These are phyloP conservation scores for Onychorhynchus coronatus DNA, from an alignment of 2,113 vertebrate species.

Conservation along the genomic window DNA sequence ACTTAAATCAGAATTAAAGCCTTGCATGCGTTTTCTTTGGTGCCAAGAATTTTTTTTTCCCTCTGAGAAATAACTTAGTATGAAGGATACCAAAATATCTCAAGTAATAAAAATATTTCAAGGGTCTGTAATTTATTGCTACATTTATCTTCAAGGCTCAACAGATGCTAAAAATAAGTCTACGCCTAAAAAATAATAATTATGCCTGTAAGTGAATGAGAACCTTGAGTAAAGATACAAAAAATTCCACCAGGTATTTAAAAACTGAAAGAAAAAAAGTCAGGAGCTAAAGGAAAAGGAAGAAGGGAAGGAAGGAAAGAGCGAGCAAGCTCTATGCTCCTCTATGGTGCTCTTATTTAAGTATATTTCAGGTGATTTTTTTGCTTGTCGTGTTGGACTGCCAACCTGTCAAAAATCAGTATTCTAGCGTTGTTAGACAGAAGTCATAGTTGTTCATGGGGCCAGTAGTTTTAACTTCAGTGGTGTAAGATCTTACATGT, in stretches of 20 bases:
- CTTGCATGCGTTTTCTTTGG: neutral
- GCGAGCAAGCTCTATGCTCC: neutral
- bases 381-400: neutral
- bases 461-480: neutral
- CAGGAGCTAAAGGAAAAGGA: too few species aligned
- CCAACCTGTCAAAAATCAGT: neutral
- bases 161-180: neutral
- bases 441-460: neutral
- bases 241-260: neutral
- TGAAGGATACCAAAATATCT: slow-evolving; percentile 2
- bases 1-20: neutral
- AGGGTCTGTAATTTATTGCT: neutral
- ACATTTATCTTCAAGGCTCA: neutral
- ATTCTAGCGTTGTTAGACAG: neutral
- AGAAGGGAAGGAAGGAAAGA: neutral
- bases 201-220: neutral
- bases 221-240: neutral
- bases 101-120: neutral
- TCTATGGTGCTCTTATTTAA: neutral
- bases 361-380: neutral
- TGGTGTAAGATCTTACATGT: neutral
- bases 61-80: neutral
- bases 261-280: neutral
- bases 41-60: neutral
- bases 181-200: neutral